Percentiles rank a stretch among this genome's conserved stretches.
Evolutionary conservation across 1,140 invertebrate species (phyloP).

Genomic region (Hypsibius dujardini): DNA sequence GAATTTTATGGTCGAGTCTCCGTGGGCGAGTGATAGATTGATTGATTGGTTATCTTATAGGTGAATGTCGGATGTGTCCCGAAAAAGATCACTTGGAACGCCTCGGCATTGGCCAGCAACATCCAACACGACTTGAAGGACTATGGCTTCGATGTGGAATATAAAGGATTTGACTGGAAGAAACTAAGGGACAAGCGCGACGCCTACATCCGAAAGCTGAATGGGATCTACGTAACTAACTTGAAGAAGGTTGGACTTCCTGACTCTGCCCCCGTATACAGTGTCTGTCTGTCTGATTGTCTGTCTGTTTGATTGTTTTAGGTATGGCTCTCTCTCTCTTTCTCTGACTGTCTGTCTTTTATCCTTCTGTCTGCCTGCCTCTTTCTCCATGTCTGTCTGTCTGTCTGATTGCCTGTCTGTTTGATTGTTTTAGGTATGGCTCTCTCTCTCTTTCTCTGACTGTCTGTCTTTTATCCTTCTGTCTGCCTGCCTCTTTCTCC

Average conservation of each 20-base stretch:
- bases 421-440: too few species aligned
- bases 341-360: too few species aligned
- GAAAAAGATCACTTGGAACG: constrained; percentile 42
- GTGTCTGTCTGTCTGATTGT: not conserved
- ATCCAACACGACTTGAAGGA: constrained; percentile 34
- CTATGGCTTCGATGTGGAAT: constrained; percentile 39
- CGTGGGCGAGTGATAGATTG: too few species aligned
- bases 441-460: too few species aligned
- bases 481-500: too few species aligned
- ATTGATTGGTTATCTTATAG: too few species aligned
- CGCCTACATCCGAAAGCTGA: constrained; percentile 38
- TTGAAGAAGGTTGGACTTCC: constrained; percentile 29
- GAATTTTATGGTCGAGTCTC: too few species aligned
- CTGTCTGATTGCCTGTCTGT: too few species aligned
- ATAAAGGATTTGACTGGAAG: constrained; percentile 37
- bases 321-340: too few species aligned
- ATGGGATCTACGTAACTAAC: constrained; percentile 39
- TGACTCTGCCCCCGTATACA: not conserved
- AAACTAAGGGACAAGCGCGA: constrained; percentile 36
- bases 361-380: constrained; percentile 10
- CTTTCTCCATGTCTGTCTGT: not conserved
- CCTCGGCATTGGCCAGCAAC: constrained; percentile 37
- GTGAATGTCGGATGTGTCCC: constrained; percentile 44
- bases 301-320: too few species aligned
- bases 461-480: too few species aligned